phyloP scores from a whole-genome alignment of 2,113 vertebrate species.

The Crypturellus undulatus region DNA sequence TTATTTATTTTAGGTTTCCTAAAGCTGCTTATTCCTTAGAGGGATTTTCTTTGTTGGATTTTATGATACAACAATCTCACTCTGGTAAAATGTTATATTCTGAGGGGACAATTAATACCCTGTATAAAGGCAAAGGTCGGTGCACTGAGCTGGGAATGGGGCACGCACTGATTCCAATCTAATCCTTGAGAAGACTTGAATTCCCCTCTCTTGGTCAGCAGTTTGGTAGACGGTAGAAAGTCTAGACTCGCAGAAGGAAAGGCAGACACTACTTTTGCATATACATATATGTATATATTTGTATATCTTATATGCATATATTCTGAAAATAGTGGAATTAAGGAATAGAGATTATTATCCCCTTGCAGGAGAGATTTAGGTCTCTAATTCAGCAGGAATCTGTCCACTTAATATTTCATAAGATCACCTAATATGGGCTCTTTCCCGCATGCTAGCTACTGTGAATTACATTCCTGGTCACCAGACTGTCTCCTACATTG shows the following conservation, averaged over 20 bases:
- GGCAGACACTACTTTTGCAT: not conserved
- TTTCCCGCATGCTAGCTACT: not conserved
- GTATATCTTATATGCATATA: no score
- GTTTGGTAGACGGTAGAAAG: no score
- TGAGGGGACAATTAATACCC: not conserved
- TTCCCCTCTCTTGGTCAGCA: not conserved
- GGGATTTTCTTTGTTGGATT: not conserved
- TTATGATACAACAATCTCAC: not conserved
- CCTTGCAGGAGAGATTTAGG: not conserved
- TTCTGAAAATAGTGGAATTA: not conserved
- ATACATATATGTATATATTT: no score
- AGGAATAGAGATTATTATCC: not conserved
- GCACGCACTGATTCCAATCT: fast-evolving
- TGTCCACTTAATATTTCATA: no score
- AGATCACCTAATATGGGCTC: not conserved
- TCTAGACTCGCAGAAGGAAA: no score
- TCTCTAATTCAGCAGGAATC: not conserved
- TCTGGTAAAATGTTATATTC: not conserved
- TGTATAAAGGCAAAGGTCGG: not conserved
- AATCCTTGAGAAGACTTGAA: no score
- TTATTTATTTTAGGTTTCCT: conserved; percentile 40
- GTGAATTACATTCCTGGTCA: not conserved
- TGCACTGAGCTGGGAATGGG: not conserved
- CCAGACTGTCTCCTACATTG: not conserved
- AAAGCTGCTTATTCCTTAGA: conserved; percentile 2